A percentile compares a stretch with the other conserved stretches of the same genome.
These are phyloP conservation scores for Moxostoma hubbsi DNA, from an alignment of 2,797 vertebrate species.

Conservation along the genomic window DNA sequence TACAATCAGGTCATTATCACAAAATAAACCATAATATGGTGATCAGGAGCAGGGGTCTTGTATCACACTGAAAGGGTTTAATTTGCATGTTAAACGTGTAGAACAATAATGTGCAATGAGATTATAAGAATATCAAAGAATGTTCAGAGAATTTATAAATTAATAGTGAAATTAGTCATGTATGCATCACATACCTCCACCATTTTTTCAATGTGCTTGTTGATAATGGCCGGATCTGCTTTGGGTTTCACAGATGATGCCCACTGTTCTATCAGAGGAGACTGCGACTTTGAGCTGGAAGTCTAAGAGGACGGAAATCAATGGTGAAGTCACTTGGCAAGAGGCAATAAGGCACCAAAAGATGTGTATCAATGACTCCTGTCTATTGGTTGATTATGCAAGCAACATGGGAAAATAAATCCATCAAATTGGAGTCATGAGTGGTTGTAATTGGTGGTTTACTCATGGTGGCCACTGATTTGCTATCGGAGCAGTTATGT, in stretches of 20 bases:
- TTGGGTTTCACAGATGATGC: conserved; percentile 73
- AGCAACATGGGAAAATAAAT: conserved; percentile 55
- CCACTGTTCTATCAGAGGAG: conserved; percentile 78
- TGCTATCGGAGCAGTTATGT: conserved; percentile 31
- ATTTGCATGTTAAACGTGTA: not conserved
- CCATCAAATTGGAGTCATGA: conserved; percentile 54
- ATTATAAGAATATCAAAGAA: conserved; percentile 1
- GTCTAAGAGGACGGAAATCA: conserved; percentile 52
- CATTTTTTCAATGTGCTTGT: conserved; percentile 83
- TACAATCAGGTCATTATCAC: too few relatives aligned
- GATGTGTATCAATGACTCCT: conserved; percentile 53
- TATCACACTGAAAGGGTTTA: too few relatives aligned
- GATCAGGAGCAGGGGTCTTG: too few relatives aligned
- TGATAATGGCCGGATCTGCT: conserved; percentile 59
- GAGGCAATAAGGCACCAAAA: conserved; percentile 47
- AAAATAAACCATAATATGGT: too few relatives aligned
- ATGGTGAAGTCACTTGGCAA: conserved; percentile 48
- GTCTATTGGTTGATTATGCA: conserved; percentile 53
- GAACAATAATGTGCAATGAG: not conserved
- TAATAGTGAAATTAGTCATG: not conserved
- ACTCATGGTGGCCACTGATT: conserved; percentile 40
- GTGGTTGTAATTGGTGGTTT: conserved; percentile 50
- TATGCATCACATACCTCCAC: conserved; percentile 74
- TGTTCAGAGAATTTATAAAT: conserved; percentile 1
- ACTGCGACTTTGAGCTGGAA: conserved; percentile 51